Percentiles rank a stretch among this genome's conserved stretches.
Evolutionary conservation across 2,888 invertebrate genomes (phyloP).

Genomic region (Agrotis segetum): DNA sequence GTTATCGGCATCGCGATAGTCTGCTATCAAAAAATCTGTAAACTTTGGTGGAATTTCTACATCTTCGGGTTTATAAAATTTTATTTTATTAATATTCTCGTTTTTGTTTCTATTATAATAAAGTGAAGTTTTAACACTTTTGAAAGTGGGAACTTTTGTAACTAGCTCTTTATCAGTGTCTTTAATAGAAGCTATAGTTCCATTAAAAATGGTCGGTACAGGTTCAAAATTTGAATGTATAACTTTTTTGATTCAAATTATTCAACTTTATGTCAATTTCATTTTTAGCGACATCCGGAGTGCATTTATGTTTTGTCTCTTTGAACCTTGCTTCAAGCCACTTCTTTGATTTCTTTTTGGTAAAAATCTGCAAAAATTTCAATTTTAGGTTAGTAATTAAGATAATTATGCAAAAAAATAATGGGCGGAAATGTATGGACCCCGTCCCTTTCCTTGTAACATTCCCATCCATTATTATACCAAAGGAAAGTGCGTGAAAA

Average conservation of each 20-base stretch:
- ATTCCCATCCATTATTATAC: too few species aligned
- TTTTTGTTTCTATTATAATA: constrained; percentile 10
- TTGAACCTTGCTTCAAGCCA: too few species aligned
- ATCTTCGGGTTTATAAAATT: neutral
- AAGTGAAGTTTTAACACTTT: neutral
- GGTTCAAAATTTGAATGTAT: neutral
- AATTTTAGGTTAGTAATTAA: too few species aligned
- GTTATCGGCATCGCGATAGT: constrained; percentile 5
- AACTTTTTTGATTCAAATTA: neutral
- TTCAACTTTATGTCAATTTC: neutral
- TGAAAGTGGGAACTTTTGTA: neutral
- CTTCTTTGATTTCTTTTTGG: too few species aligned
- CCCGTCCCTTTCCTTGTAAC: too few species aligned
- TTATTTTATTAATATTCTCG: neutral
- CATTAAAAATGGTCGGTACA: constrained; percentile 1
- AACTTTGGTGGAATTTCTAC: constrained; percentile 8
- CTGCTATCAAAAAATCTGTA: neutral
- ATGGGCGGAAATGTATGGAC: too few species aligned
- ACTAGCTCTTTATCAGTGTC: neutral
- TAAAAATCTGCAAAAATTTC: too few species aligned
- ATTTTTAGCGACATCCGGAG: neutral
- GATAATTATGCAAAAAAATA: too few species aligned
- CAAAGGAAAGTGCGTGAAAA: too few species aligned
- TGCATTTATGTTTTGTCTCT: constrained; percentile 1
- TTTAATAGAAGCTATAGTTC: neutral